Evolutionary conservation across 2,113 vertebrate genomes (phyloP), one percentile per base, ranked within the genome.

Genomic region (Xenopus laevis): DNA sequence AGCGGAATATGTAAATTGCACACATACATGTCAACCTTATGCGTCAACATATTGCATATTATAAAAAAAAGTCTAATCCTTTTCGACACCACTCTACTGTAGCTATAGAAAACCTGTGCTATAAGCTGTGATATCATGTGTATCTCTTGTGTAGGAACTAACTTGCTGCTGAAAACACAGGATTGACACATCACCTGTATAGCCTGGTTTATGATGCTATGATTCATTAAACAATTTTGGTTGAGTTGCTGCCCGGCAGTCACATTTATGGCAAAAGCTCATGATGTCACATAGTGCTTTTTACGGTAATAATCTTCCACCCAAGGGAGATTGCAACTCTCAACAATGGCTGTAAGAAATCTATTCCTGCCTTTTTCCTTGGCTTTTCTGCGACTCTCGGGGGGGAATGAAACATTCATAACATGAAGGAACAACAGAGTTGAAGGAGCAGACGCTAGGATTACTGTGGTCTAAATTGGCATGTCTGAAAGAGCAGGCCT

Each of bases 401-500:
- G 67, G 17, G 74, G 74, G 66, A 77, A 77, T 70, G 60, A 77
- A 77, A 77, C 74, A 77, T 77, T 77, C 66, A 77, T 77, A 64
- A 68, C 74, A 70, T 23, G 71, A 62, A 66, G 63, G 58, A 60
- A 60, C 58, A 60, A 27, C 63, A 66, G 62, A 66, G 63, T 66
- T 69, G 74, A 77, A 77, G 74, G 59, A 77, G 33, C 74, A 77
- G 74, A 77, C 74, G 47, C 67, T 70, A 18, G 50, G 74, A 77
- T 77, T 77, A 77, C 74, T 77, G 74, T 70, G 67, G 74, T 77
- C 67, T 64, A 57, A 77, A 40, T 70, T 70, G 74, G 59, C 20
- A 33, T 70, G 66, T 77, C 74, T 77, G 66, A 64, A 46, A 45
- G 59, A 64, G 74, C 60, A 64, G 50, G 67, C 66, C 66, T 44